A percentile compares a stretch with the other conserved stretches of the same genome.
Conservation (phyloP, 1,140 invertebrate genomes). For the Drosophila jambulina region DNA sequence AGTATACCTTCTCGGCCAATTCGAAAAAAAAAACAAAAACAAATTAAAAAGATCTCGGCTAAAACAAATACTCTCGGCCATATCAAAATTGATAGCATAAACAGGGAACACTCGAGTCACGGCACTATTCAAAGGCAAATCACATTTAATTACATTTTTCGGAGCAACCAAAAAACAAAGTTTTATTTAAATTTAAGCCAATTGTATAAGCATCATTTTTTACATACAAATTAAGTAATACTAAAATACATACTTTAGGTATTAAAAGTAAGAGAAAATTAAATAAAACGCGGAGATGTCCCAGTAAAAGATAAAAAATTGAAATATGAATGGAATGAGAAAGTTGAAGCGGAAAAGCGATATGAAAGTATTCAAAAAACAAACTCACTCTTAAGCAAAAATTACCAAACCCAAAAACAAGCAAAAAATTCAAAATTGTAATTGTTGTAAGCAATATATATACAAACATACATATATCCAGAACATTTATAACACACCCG, state of each 20-base stretch:
- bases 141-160: constrained; percentile 74
- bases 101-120: constrained; percentile 52
- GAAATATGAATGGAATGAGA: constrained; percentile 46
- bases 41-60: constrained; percentile 22
- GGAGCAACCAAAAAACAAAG: constrained; percentile 68
- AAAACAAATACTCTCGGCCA: constrained; percentile 60
- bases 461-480: constrained; percentile 76
- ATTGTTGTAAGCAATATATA: constrained; percentile 80
- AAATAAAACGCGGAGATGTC: constrained; percentile 34
- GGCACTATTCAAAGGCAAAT: constrained; percentile 58
- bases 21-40: constrained; percentile 46
- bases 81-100: constrained; percentile 43
- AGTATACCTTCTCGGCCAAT: constrained; percentile 54
- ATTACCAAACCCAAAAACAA: constrained; percentile 37
- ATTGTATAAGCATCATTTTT: constrained; percentile 82
- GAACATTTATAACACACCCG: constrained; percentile 54
- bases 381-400: constrained; percentile 48
- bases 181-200: constrained; percentile 73
- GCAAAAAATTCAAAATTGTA: constrained; percentile 79
- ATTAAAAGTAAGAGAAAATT: constrained; percentile 70
- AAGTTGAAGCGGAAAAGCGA: constrained; percentile 23
- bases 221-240: constrained; percentile 51
- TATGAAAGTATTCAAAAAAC: constrained; percentile 35
- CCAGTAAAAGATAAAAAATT: constrained; percentile 45
- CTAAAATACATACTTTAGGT: constrained; percentile 71